Percentiles rank a stretch among this genome's conserved stretches.
These are phyloP conservation scores for Odontamblyopus rebecca DNA, from an alignment of 2,797 vertebrate species.

Conservation along the genomic window DNA sequence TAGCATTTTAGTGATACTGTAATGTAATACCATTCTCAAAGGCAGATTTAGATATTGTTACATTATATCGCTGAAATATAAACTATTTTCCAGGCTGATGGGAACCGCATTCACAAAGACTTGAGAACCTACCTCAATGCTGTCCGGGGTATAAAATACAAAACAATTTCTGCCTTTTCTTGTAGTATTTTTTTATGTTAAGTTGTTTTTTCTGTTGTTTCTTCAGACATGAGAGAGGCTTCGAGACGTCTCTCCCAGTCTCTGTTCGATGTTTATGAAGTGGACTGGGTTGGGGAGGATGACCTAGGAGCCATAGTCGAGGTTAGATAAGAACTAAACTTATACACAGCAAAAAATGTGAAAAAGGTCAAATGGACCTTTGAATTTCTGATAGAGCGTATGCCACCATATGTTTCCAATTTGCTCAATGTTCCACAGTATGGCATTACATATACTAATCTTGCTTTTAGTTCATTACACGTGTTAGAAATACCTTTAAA, in stretches of 20 bases:
- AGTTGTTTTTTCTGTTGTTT: neutral
- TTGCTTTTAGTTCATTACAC: too few species aligned
- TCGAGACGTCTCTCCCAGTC: conserved; percentile 90
- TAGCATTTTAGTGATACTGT: neutral
- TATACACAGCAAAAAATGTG: neutral
- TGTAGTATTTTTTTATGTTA: conserved; percentile 28
- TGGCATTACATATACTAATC: too few species aligned
- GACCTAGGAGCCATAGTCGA: conserved; percentile 85
- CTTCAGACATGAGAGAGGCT: conserved; percentile 90
- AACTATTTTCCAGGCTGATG: conserved; percentile 80
- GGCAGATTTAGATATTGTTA: neutral
- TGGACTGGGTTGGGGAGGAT: conserved; percentile 84
- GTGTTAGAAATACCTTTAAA: too few species aligned
- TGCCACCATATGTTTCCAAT: too few species aligned
- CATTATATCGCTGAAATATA: neutral
- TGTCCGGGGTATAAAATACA: conserved; percentile 81
- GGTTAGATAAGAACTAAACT: conserved; percentile 66
- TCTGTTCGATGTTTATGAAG: conserved; percentile 87
- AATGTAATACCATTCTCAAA: neutral
- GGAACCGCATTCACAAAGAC: conserved; percentile 88
- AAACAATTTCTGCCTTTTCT: conserved; percentile 9
- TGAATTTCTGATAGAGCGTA: too few species aligned
- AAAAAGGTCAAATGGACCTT: neutral
- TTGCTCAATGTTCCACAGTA: too few species aligned
- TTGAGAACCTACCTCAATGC: conserved; percentile 86